These are phyloP conservation scores for Lasius platythorax DNA, from an alignment of 2,888 invertebrate genomes.

Conservation along the genomic window DNA sequence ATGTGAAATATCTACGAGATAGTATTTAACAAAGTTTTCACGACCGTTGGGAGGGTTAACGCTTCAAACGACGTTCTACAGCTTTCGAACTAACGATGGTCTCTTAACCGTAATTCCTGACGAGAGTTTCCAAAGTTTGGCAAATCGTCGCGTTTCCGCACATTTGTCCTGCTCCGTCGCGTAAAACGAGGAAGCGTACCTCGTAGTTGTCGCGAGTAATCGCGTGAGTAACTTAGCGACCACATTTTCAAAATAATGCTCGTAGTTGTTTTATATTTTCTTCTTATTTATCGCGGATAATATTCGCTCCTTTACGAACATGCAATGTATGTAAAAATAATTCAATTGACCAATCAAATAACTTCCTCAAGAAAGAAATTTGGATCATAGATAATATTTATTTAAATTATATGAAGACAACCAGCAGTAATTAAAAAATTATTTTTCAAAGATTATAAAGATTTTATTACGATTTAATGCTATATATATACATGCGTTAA, in stretches of 20 bases:
- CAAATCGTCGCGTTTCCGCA: slow-evolving; percentile 65
- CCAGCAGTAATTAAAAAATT: neutral
- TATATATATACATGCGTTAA: neutral
- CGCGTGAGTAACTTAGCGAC: slow-evolving; percentile 45
- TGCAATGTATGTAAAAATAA: neutral
- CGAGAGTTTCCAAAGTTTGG: slow-evolving; percentile 70
- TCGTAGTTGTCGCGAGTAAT: slow-evolving; percentile 53
- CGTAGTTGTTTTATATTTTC: neutral
- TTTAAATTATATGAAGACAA: neutral
- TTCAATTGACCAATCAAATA: neutral
- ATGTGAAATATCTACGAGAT: slow-evolving; percentile 36
- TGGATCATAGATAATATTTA: neutral
- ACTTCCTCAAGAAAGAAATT: neutral
- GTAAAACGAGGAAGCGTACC: slow-evolving; percentile 46
- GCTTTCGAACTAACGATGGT: slow-evolving; percentile 67
- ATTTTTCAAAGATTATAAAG: neutral
- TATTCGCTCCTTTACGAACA: neutral
- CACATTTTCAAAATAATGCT: slow-evolving; percentile 39
- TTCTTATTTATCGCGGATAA: slow-evolving; percentile 19
- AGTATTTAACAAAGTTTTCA: slow-evolving; percentile 67
- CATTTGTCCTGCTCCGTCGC: slow-evolving; percentile 52
- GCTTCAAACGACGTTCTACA: slow-evolving; percentile 56
- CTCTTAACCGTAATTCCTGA: slow-evolving; percentile 69
- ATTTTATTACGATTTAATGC: neutral
- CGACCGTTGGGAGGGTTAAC: slow-evolving; percentile 49